A percentile compares a stretch with the other conserved stretches of the same genome.
phyloP scores from a whole-genome alignment of 2,113 vertebrate species.

The Suncus etruscus region DNA sequence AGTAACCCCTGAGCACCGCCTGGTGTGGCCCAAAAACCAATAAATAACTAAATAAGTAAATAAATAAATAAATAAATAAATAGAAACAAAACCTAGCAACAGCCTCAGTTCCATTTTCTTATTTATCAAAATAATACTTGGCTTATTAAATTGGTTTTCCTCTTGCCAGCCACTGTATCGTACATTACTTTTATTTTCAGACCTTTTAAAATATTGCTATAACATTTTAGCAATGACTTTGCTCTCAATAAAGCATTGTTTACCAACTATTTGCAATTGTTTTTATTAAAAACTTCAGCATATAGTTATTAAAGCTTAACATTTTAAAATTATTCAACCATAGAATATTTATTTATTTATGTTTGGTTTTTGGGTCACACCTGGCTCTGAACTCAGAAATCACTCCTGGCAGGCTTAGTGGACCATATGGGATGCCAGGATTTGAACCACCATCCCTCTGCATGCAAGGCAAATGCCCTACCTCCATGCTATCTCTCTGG shows the following conservation, averaged over 20 bases:
- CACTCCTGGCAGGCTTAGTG: no score
- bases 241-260: constrained; percentile 57
- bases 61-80: no score
- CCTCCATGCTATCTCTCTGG: no score
- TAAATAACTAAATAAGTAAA: no score
- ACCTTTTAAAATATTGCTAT: constrained; percentile 5
- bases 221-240: constrained; percentile 4
- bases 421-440: no score
- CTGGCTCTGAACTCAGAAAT: no score
- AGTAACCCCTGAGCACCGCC: no score
- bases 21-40: no score
- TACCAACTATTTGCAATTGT: constrained; percentile 66
- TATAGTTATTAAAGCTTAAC: constrained; percentile 68
- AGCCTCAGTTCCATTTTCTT: constrained; percentile 9
- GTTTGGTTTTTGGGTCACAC: no score
- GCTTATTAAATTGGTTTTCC: not conserved
- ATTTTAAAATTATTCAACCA: constrained; percentile 80
- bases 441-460: no score
- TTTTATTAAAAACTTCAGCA: constrained; percentile 76
- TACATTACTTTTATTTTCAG: constrained; percentile 36
- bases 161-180: not conserved
- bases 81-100: not conserved
- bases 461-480: no score
- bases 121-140: constrained; percentile 24
- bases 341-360: constrained; percentile 75